Evolutionary conservation across 2,113 vertebrate genomes (phyloP).

Genomic region (Callospermophilus lateralis): DNA sequence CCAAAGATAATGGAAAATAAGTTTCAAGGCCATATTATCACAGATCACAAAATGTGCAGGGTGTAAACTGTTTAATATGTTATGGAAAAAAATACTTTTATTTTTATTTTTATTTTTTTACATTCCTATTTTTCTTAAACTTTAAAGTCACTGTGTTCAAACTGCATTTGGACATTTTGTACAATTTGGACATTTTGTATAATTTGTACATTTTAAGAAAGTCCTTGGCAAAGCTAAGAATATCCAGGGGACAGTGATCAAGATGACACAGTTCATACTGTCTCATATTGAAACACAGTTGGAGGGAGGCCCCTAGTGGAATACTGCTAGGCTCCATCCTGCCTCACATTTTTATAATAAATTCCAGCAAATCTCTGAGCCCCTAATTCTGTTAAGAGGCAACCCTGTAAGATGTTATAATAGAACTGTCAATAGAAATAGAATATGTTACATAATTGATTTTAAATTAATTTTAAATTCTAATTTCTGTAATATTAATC

Average conservation of each 20-base stretch:
- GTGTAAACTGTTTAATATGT: not conserved
- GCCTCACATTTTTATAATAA: not conserved
- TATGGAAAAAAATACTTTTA: not conserved
- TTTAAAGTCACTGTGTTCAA: conserved; percentile 33
- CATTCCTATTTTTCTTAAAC: conserved; percentile 8
- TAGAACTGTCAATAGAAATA: not conserved
- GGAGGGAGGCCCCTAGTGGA: conserved; percentile 77
- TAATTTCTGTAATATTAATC: conserved; percentile 10
- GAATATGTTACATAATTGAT: not conserved
- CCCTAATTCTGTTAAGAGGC: not conserved
- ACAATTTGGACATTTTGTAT: not conserved
- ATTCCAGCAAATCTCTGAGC: not conserved
- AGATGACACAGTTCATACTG: not conserved
- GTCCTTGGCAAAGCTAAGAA: not conserved
- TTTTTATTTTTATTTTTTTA: not conserved
- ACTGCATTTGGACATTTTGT: not conserved
- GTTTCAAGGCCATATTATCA: conserved; percentile 19
- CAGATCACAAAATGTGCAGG: conserved; percentile 11
- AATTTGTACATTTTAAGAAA: not conserved
- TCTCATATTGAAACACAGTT: not conserved
- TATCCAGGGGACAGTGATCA: not conserved
- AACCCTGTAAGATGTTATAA: not conserved
- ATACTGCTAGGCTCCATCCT: not conserved
- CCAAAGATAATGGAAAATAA: not conserved
- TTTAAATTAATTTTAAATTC: not conserved